Evolutionary conservation across 2,888 invertebrate genomes (phyloP).

Genomic region (Acanthacorydalis orientalis): DNA sequence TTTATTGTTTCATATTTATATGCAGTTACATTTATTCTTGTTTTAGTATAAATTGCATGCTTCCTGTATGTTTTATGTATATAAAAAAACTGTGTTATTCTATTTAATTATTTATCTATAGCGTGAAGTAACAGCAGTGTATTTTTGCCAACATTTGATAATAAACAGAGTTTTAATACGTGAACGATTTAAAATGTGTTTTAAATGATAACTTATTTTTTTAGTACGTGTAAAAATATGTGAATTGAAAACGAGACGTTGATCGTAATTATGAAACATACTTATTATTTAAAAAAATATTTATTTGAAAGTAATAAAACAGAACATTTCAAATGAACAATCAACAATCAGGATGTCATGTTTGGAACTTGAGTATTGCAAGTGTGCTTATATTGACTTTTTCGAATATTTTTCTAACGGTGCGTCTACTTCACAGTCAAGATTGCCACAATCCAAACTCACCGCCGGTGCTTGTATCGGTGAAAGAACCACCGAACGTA

Average conservation of each 20-base stretch:
- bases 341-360: slow-evolving; percentile 30
- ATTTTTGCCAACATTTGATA: too few relatives aligned
- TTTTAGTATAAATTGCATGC: too few relatives aligned
- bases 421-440: slow-evolving; percentile 33
- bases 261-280: neutral
- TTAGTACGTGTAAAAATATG: too few relatives aligned
- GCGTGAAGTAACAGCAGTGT: too few relatives aligned
- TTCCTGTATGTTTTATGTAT: too few relatives aligned
- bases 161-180: too few relatives aligned
- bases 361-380: slow-evolving; percentile 51
- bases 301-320: neutral
- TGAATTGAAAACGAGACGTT: neutral
- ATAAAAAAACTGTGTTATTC: too few relatives aligned
- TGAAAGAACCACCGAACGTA: neutral
- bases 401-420: slow-evolving; percentile 42
- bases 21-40: too few relatives aligned
- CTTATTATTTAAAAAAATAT: neutral
- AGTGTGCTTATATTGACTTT: slow-evolving; percentile 46
- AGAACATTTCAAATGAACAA: neutral
- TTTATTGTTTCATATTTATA: too few relatives aligned
- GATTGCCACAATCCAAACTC: slow-evolving; percentile 21
- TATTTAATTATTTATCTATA: too few relatives aligned
- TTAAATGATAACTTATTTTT: too few relatives aligned
- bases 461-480: slow-evolving; percentile 21
- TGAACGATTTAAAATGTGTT: too few relatives aligned